Conservation (phyloP, 2,113 vertebrate genomes). For the Channa maculata region DNA sequence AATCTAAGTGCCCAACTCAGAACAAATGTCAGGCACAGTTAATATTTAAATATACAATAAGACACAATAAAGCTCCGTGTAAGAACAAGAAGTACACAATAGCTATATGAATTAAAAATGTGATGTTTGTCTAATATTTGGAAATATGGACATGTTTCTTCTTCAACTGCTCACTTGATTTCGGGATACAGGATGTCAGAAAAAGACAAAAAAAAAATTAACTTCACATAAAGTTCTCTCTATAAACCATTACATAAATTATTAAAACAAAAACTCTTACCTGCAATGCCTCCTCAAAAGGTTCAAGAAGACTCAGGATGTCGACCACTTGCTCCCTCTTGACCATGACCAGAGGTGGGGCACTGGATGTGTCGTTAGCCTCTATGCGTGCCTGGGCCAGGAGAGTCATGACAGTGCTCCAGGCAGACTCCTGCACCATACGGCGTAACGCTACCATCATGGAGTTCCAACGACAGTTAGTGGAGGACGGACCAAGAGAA, state of each 20-base stretch:
- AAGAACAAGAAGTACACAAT: too few species aligned
- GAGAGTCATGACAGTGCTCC: conserved; percentile 73
- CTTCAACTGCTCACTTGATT: too few species aligned
- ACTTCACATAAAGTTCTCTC: too few species aligned
- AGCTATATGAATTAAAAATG: too few species aligned
- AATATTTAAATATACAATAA: too few species aligned
- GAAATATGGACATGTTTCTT: too few species aligned
- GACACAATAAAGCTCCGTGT: too few species aligned
- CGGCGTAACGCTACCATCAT: conserved; percentile 72
- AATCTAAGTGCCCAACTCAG: neutral
- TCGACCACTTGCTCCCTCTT: conserved; percentile 80
- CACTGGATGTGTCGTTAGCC: conserved; percentile 62
- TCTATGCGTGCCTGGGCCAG: conserved; percentile 80
- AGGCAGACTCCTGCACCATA: conserved; percentile 74
- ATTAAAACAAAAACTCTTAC: conserved; percentile 29
- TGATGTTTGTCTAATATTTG: too few species aligned
- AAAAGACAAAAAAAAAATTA: too few species aligned
- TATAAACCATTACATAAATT: too few species aligned
- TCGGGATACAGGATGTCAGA: too few species aligned
- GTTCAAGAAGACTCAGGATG: conserved; percentile 79
- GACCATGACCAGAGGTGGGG: conserved; percentile 78
- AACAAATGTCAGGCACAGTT: too few species aligned
- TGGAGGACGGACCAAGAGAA: conserved; percentile 69
- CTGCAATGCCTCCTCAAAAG: conserved; percentile 81
- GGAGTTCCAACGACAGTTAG: conserved; percentile 80